Base-by-base conservation (phyloP, 2,797 vertebrate species). In the Bufotes viridis region DNA sequence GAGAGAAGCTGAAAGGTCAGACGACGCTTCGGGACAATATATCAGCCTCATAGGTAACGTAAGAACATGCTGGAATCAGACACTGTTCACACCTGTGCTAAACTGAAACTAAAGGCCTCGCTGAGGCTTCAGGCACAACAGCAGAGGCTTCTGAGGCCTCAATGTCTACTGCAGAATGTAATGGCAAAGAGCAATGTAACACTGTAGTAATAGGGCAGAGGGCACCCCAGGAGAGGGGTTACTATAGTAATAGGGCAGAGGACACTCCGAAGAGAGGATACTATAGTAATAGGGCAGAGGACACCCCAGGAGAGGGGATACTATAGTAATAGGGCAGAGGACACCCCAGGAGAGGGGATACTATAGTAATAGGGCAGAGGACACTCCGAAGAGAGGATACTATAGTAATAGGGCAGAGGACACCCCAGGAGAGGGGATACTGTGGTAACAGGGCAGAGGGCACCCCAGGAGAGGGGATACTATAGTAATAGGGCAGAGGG, bases 1-100 rank as follows among this genome's bases (percentile, higher is more conserved):
- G 60, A 79, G 20, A 69, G 51, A 82, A 69, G 65, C 81, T 51
- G 1, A 70, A 82, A 82, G 81, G 63, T 69, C 42, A 51, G 13
- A 42, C 2, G 70, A 11, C 70, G 18, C 34, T 34, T 20, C 34
- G 2, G 17, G 18, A 20, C 0, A 8, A 18, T 20, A 49, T 20
- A 74, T 74, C 4, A 72, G 26, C 24, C 14, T 15, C 14, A 17
- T 29, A 14, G 24, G 67, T 14, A 26, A 5, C 3, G 12, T 65
- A 3, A 65, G 61, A n/a, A 26, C n/a, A n/a, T 67, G 65, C 12
- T 26, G 24, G 65, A 13, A 67, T 26, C 24, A 67, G 1, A 34
- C 29, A 26, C 60, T 65, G 22, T 26, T 69, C 65, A 69, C 65
- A 69, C 65, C n/a, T 26, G 24, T 4, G 12, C 24, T 0, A 29